Conservation (phyloP, 1,140 invertebrate genomes). For the Camponotus floridanus region DNA sequence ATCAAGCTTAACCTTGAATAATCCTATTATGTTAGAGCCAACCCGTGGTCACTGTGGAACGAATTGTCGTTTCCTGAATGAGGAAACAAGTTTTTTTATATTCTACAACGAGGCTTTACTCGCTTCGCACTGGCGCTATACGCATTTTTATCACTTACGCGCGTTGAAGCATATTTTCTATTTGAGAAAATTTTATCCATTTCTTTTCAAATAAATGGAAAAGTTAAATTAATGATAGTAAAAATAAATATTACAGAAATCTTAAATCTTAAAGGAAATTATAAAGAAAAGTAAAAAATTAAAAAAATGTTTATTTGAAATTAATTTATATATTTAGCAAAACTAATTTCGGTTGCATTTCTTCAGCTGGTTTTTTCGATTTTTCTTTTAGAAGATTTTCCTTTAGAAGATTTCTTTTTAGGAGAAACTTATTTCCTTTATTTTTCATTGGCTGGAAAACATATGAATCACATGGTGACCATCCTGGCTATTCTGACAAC, state of each 20-base stretch:
- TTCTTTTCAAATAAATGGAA: constrained; percentile 1
- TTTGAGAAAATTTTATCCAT: not conserved
- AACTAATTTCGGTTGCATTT: not conserved
- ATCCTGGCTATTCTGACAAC: not conserved
- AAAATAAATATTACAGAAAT: not conserved
- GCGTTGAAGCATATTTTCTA: not conserved
- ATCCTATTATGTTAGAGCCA: constrained; percentile 55
- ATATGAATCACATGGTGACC: not conserved
- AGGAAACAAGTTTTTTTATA: constrained; percentile 63
- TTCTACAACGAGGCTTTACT: constrained; percentile 10
- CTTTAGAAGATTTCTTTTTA: not conserved
- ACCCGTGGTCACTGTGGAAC: constrained; percentile 34
- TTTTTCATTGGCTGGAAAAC: not conserved
- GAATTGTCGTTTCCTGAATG: constrained; percentile 67
- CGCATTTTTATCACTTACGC: not conserved
- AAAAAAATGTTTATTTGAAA: not conserved
- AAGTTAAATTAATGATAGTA: not conserved
- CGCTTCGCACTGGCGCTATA: constrained; percentile 2
- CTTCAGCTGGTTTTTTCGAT: not conserved
- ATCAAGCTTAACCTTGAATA: constrained; percentile 56
- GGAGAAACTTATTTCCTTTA: not conserved
- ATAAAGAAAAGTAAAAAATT: not conserved
- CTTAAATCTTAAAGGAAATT: not conserved
- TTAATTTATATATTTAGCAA: not conserved
- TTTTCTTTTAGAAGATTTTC: not conserved